Evolutionary conservation across 2,113 vertebrate genomes (phyloP), one percentile per base, ranked within the genome.

Genomic region (Himantopus leucocephalus): DNA sequence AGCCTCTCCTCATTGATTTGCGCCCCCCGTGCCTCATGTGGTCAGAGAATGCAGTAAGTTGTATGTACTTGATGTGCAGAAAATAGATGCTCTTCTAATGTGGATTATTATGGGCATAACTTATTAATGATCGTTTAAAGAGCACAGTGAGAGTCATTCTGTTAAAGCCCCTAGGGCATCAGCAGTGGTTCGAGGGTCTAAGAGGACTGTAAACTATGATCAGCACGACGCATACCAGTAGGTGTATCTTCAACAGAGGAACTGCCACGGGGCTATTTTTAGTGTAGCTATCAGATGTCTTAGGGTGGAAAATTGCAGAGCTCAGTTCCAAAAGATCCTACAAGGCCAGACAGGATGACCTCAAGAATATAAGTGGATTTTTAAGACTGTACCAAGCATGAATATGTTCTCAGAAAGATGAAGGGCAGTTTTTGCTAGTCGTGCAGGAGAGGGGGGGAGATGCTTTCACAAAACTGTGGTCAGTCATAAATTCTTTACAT

Each of bases 171-270:
- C 87, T 78, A 50, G 73, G 91, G 53, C 78, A 84, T 73, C 73
- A 91, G 86, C 66, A 73, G 41, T 39, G 70, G 75, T 82, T 41
- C 53, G 70, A 81, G 53, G 63, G 79, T 78, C 71, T 45, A 48
- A 94, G 59, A 89, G 56, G 75, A 88, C 60, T 93, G 45, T 92
- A 20, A 96, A 21, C 77, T 89, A 92, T 91, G 96, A 94, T 76
- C 83, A 94, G 80, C 76, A 66, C 0, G 68, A 89, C 77, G 41
- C 63, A 94, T 89, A 76, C 58, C 64, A 85, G 96, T 96, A 97
- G 95, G 94, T 95, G 80, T 92, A 94, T 97, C 94, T 89, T 92
- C 73, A 94, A 94, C 83, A 92, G 92, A 82, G 80, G 53, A 94
- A 91, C 79, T 89, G 80, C 85, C 53, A 67, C 8, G 1, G 35